Base-by-base conservation (phyloP, 2,113 vertebrate genomes). In the Zeus faber region DNA sequence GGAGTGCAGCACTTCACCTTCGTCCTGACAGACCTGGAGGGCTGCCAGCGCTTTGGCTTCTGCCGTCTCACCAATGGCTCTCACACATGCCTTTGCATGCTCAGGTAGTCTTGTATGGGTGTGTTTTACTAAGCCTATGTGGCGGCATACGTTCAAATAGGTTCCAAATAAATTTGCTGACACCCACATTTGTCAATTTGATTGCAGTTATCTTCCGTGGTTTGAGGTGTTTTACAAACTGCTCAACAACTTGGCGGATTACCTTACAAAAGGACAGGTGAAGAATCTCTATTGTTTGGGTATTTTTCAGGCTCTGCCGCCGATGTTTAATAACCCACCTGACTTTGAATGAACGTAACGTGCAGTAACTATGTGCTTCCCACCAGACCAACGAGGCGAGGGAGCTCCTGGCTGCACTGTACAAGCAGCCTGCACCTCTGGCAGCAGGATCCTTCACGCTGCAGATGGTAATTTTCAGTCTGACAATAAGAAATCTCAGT, bases 171-270 rank as follows among this genome's bases (percentile, higher is more conserved):
- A 9, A 4, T 5, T 11, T n/a, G n/a, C 1, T 37, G 33, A 14
- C 21, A 54, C 4, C 2, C 2, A 40, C 27, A 26, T 13, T 4
- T 17, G 27, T 59, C 10, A 22, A 26, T 66, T 33, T 70, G 5
- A 26, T 55, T 59, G 11, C 71, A 96, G 94, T 58, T 92, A 91
- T 58, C 85, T 93, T 50, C 94, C 94, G 1, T 95, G 93, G 94
- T 96, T 95, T 65, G 94, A 96, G 61, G 86, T 94, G 35, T 96
- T 96, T 81, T 95, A 95, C 87, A 95, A 94, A 77, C 87, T 95
- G 20, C 85, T 95, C 51, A 96, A 96, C 70, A 92, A 84, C 31
- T 72, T 95, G 35, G 93, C 93, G 0, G 93, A 95, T 60, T 90
- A 85, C 58, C 56, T 93, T 41, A 78, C 83, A 1, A 93, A 93